Base-by-base conservation (phyloP, 2,888 invertebrate genomes). In the Muschampia plurimacula region DNA sequence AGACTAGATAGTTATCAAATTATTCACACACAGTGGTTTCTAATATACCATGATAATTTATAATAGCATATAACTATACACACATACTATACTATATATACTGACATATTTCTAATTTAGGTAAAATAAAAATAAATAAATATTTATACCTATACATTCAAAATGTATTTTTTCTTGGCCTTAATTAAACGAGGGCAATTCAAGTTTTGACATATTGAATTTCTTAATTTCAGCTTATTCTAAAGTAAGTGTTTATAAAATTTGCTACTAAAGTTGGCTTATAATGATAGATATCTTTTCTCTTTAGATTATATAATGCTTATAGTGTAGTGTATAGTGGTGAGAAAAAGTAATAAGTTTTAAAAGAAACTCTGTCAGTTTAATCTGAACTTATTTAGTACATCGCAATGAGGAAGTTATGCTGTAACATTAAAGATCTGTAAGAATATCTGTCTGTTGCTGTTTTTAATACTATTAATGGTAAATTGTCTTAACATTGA, bases 351-450 rank as follows among this genome's bases (percentile, higher is more conserved):
- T 59, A 65, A 64, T 70, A 64, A 57, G 46, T 59, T 65, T 70
- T 46, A 36, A 36, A 70, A 65, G 70, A 7, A 63, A 63, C 15
- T 65, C 5, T 57, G 57, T 65, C 70, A 70, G 65, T 41, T 59
- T 57, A 57, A 65, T 65, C 70, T 65, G 65, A 55, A 15, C 36
- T n/a, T 28, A 70, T 57, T 70, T 70, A 44, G 69, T 57, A 57
- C 64, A 55, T 12, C 13, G 69, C 69, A 70, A 70, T 57, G 32
- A 70, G 70, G 70, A 70, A 70, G 65, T 70, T 44, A 44, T 39
- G 46, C 46, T 59, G 59, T 57, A 70, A 70, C 64, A 64, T 44
- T 15, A 12, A 41, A 41, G 7, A 41, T 41, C 44, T 46, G 12
- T 46, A 46, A 41, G 44, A 41, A 41, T 41, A 41, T 41, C 41